Evolutionary conservation across 2,113 vertebrate species (phyloP), one percentile per base, ranked within the genome.

Genomic region (Poeciliopsis occidentalis): DNA sequence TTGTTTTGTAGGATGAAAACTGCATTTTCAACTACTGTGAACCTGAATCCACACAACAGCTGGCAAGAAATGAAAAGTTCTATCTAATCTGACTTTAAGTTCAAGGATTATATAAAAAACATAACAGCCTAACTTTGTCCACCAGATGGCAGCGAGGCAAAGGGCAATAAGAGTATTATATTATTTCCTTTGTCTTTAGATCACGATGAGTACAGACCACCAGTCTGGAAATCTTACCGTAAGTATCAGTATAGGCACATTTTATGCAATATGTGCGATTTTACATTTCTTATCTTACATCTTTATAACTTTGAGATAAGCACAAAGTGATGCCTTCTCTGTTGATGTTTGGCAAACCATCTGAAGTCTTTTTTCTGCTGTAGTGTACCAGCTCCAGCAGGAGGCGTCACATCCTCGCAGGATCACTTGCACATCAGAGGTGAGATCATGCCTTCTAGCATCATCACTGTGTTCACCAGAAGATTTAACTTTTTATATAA

Each of bases 301-400:
- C 12, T 60, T 12, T 13, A 41, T 41, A 13, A 24, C n/a, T 60
- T 61, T 15, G n/a, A 17, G 13, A 27, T 41, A 4, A 37, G 4
- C 17, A 17, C 2, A 15, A 24, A n/a, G 64, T 44, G 2, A 27
- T 44, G 24, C 39, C 65, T 12, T 13, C 17, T 51, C 61, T 24
- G 5, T 63, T 63, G 47, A 4, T 27, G 51, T 51, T 30, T 30
- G 73, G 17, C 26, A 64, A 54, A 62, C 51, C 22, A 12, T 31
- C 31, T 51, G 60, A 15, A 57, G 3, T 60, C 30, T 80, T 0
- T 26, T 85, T 87, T 67, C 85, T 85, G 60, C 90, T 62, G 2
- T 65, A 99, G 98, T 99, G 79, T 99, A 99, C 92, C 98, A 99
- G 88, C 93, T 99, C 83, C 98, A 99, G 87, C 98, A 99, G 92